Conservation (phyloP, 2,888 invertebrate species). For the Nemurella pictetii region DNA sequence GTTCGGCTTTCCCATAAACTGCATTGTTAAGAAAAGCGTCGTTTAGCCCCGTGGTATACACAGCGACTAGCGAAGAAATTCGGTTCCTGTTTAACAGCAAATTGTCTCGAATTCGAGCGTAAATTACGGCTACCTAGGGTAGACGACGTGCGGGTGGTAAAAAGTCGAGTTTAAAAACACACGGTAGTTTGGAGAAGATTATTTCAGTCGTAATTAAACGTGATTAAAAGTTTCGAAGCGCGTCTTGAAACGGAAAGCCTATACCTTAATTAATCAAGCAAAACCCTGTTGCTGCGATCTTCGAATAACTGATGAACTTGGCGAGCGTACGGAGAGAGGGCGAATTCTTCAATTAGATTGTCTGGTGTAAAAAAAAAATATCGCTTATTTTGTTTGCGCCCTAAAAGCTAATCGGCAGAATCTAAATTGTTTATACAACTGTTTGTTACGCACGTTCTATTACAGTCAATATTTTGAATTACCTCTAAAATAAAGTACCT, state of each 20-base stretch:
- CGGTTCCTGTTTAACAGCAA: neutral
- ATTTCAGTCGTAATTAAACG: neutral
- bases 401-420: too few species aligned
- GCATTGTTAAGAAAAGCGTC: neutral
- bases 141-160: neutral
- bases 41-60: neutral
- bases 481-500: too few species aligned
- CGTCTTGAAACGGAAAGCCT: neutral
- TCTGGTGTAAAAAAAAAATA: too few species aligned
- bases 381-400: too few species aligned
- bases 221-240: neutral
- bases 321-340: too few species aligned
- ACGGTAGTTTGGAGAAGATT: neutral
- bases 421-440: too few species aligned
- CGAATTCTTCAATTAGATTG: too few species aligned
- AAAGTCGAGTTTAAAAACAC: neutral
- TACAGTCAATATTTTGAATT: too few species aligned
- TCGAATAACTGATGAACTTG: too few species aligned
- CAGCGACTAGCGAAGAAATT: neutral
- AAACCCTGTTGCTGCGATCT: neutral
- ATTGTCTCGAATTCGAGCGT: neutral
- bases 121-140: neutral
- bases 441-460: too few species aligned
- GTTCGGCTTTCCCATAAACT: neutral
- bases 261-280: neutral